phyloP scores from a whole-genome alignment of 2,113 vertebrate species.

The Galeopterus variegatus region DNA sequence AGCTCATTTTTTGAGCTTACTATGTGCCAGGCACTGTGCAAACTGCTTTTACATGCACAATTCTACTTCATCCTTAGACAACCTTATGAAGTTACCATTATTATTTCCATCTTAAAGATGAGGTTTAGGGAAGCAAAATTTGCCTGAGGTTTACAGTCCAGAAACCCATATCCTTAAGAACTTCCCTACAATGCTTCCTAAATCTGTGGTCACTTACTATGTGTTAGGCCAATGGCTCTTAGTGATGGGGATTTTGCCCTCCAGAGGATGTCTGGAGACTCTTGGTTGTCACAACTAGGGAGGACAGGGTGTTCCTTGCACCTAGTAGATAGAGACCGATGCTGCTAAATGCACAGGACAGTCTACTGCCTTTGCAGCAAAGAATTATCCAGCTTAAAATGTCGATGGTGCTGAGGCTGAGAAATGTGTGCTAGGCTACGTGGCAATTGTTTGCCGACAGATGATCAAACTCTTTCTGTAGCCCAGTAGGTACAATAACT shows the following conservation, averaged over 20 bases:
- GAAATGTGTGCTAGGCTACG: background rate
- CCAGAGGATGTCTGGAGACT: background rate
- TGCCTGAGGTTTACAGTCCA: background rate
- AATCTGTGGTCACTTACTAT: background rate
- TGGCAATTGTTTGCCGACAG: background rate
- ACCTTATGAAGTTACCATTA: background rate
- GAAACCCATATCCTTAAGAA: background rate
- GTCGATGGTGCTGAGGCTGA: background rate
- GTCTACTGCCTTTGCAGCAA: background rate
- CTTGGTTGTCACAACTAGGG: background rate
- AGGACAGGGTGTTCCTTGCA: background rate
- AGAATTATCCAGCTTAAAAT: background rate
- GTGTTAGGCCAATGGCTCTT: background rate
- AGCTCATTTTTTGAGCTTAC: background rate
- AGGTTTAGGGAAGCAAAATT: constrained; percentile 9
- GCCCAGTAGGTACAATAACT: background rate
- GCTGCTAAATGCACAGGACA: background rate
- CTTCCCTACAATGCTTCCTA: background rate
- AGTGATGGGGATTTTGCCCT: background rate
- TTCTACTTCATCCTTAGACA: background rate
- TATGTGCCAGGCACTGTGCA: background rate
- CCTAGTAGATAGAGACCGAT: background rate
- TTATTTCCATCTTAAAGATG: background rate
- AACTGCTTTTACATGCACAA: background rate
- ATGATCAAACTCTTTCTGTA: background rate